Percentiles rank a stretch among this genome's conserved stretches.
These are phyloP conservation scores for Craniophora ligustri DNA, from an alignment of 2,888 invertebrate genomes.

Conservation along the genomic window DNA sequence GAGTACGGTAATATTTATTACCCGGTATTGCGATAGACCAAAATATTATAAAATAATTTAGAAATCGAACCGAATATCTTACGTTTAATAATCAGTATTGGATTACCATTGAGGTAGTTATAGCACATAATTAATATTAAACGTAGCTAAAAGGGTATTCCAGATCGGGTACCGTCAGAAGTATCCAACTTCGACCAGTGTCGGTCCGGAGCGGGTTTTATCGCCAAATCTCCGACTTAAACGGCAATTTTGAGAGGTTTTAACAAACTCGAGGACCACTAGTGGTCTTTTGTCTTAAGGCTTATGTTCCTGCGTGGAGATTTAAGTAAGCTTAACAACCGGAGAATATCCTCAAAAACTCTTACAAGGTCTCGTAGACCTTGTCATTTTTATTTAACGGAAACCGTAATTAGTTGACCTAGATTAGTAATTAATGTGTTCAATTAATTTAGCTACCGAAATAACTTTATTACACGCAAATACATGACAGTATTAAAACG, in stretches of 20 bases:
- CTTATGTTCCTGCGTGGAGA: constrained; percentile 7
- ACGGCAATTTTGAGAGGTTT: constrained; percentile 43
- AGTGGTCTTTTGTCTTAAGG: constrained; percentile 13
- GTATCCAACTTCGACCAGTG: constrained; percentile 40
- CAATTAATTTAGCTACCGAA: constrained; percentile 16
- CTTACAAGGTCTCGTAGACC: constrained; percentile 34
- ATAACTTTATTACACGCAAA: constrained; percentile 15
- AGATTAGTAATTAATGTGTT: constrained; percentile 30
- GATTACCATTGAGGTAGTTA: no score
- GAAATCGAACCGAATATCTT: no score
- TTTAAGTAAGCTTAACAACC: constrained; percentile 5
- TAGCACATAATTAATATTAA: no score
- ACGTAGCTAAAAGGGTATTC: constrained; percentile 11
- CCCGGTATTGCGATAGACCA: no score
- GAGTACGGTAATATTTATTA: no score
- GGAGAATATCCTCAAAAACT: constrained; percentile 10
- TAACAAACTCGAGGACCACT: constrained; percentile 31
- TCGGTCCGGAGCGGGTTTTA: constrained; percentile 30
- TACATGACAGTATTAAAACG: constrained; percentile 15
- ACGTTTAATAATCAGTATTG: no score
- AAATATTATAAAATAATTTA: no score
- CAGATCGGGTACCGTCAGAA: constrained; percentile 28
- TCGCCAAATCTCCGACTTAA: constrained; percentile 43
- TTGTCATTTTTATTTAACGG: constrained; percentile 21
- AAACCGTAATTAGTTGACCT: constrained; percentile 37